phyloP scores from a whole-genome alignment of 1,140 invertebrate genomes.

The Gonioctena quinquepunctata region DNA sequence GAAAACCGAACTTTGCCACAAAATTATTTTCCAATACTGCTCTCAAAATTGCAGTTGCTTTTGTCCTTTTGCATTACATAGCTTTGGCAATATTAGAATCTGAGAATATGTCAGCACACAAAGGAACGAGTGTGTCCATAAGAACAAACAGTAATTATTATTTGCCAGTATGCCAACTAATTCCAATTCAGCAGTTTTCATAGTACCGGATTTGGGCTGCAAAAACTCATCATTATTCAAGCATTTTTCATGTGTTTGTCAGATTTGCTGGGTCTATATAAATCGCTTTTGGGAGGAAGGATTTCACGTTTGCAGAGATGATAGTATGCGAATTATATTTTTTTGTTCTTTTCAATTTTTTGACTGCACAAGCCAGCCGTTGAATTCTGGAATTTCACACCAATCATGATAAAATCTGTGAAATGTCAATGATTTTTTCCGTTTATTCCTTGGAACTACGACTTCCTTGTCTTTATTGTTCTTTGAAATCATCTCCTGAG shows the following conservation, averaged over 20 bases:
- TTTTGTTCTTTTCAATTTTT: neutral
- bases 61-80: conserved; percentile 11
- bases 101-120: conserved; percentile 23
- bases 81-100: conserved; percentile 24
- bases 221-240: neutral
- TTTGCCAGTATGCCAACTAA: conserved; percentile 11
- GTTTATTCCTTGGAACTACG: neutral
- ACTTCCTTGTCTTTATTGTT: too few species aligned
- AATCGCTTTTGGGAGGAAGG: neutral
- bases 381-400: neutral
- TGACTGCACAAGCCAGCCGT: neutral
- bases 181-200: too few species aligned
- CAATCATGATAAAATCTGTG: too few species aligned
- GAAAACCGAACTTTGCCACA: neutral
- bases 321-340: neutral
- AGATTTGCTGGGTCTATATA: too few species aligned
- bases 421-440: neutral
- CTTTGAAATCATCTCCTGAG: too few species aligned
- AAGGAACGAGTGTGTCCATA: too few species aligned
- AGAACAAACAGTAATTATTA: conserved; percentile 27
- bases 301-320: neutral
- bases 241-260: neutral
- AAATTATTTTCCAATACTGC: conserved; percentile 14
- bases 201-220: neutral
- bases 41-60: conserved; percentile 16